phyloP scores from a whole-genome alignment of 2,113 vertebrate genomes.

The Corythoichthys intestinalis region DNA sequence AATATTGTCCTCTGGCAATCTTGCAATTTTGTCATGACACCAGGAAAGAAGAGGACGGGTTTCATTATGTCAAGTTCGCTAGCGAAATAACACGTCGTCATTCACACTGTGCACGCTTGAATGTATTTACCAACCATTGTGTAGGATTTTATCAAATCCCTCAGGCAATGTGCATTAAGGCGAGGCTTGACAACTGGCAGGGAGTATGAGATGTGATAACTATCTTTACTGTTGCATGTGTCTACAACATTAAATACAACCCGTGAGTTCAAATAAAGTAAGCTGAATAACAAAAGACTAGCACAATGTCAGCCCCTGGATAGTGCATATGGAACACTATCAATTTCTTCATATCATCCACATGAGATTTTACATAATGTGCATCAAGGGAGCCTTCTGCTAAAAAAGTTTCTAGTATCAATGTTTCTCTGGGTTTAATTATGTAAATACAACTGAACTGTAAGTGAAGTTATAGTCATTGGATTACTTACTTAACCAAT shows the following conservation, averaged over 20 bases:
- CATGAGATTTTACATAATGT: not conserved
- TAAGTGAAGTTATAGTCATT: too few species aligned
- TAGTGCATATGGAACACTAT: not conserved
- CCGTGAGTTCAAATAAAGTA: not conserved
- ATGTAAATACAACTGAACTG: too few species aligned
- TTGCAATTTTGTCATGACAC: conserved; percentile 23
- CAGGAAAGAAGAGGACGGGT: conserved; percentile 21
- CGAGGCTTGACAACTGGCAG: conserved; percentile 72
- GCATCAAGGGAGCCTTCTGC: not conserved
- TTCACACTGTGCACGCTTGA: conserved; percentile 26
- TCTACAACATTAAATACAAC: conserved; percentile 1
- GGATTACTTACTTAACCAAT: too few species aligned
- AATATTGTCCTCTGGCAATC: conserved; percentile 17
- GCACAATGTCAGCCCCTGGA: not conserved
- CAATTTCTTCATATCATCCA: not conserved
- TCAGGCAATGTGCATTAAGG: conserved; percentile 64
- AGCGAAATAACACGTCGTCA: conserved; percentile 35
- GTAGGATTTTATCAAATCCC: conserved; percentile 73
- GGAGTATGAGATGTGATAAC: conserved; percentile 47
- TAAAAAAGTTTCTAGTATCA: not conserved
- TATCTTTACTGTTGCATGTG: conserved; percentile 30
- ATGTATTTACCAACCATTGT: conserved; percentile 59
- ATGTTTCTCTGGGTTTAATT: not conserved
- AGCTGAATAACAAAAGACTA: not conserved
- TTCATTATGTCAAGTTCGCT: conserved; percentile 39